phyloP scores from a whole-genome alignment of 2,113 vertebrate genomes.

The Probosciger aterrimus region DNA sequence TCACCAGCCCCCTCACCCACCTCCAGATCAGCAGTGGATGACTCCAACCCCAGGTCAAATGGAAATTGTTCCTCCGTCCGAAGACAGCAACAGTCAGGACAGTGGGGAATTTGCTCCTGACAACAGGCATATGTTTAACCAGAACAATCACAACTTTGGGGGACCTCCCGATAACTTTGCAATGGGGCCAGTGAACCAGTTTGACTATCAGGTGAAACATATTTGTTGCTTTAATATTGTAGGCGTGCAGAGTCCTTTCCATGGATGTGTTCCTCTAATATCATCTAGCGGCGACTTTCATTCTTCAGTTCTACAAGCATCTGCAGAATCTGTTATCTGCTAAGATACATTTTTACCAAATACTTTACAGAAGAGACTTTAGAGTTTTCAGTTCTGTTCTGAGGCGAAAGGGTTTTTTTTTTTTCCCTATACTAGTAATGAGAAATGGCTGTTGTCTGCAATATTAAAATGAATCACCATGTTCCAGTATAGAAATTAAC shows the following conservation, averaged over 20 bases:
- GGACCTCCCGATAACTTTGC: constrained; percentile 96
- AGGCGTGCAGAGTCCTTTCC: constrained; percentile 72
- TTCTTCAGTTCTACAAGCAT: constrained; percentile 67
- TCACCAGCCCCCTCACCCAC: constrained; percentile 89
- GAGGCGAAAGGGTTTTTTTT: background rate
- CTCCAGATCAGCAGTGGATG: constrained; percentile 94
- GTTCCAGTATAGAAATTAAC: constrained; percentile 55
- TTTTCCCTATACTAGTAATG: background rate
- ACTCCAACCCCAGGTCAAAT: constrained; percentile 90
- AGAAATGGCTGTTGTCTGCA: constrained; percentile 41
- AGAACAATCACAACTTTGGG: constrained; percentile 98
- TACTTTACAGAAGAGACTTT: constrained; percentile 44
- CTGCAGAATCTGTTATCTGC: constrained; percentile 52
- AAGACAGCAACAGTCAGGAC: constrained; percentile 99
- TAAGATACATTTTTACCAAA: constrained; percentile 52
- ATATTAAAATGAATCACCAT: constrained; percentile 36
- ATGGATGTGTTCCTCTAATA: constrained; percentile 71
- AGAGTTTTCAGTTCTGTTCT: constrained; percentile 38
- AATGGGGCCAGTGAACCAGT: constrained; percentile 97
- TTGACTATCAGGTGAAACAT: constrained; percentile 99
- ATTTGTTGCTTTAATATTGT: constrained; percentile 79
- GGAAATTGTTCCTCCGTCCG: constrained; percentile 93
- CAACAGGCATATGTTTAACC: constrained; percentile 92
- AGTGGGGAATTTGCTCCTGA: constrained; percentile 94
- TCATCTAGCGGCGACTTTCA: constrained; percentile 68